Evolutionary conservation across 1,140 invertebrate species (phyloP).

Genomic region (Leptinotarsa defecta): DNA sequence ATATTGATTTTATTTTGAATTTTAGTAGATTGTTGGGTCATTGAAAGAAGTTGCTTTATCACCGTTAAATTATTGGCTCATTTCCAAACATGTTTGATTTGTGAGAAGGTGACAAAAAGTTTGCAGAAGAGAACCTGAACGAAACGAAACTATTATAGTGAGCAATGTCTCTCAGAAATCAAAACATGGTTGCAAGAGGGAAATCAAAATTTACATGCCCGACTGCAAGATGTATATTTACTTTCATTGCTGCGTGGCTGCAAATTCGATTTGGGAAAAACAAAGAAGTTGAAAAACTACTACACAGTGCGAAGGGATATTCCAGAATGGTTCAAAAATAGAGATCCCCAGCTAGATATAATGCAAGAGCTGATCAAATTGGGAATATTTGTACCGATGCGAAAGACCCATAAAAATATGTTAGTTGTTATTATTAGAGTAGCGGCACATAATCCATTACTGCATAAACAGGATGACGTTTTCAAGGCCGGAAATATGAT

Average conservation of each 20-base stretch:
- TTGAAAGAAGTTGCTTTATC: neutral
- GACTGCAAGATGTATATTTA: conserved; percentile 60
- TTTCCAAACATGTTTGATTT: conserved; percentile 6
- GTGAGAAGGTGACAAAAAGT: conserved; percentile 23
- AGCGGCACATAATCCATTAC: conserved; percentile 62
- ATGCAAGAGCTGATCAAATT: conserved; percentile 63
- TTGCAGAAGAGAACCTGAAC: conserved; percentile 26
- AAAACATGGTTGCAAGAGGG: conserved; percentile 40
- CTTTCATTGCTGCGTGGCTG: conserved; percentile 66
- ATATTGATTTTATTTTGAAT: neutral
- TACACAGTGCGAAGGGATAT: conserved; percentile 60
- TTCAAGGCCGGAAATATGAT: conserved; percentile 66
- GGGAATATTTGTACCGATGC: conserved; percentile 65
- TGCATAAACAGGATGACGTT: conserved; percentile 62
- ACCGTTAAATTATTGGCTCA: neutral
- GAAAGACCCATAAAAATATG: conserved; percentile 54
- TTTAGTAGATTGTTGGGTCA: neutral
- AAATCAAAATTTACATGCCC: conserved; percentile 37
- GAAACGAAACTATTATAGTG: conserved; percentile 37
- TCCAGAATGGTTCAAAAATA: conserved; percentile 65
- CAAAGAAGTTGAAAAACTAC: conserved; percentile 63
- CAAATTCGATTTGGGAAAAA: conserved; percentile 64
- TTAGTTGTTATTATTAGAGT: conserved; percentile 64
- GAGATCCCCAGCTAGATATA: conserved; percentile 63
- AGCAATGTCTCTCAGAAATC: conserved; percentile 31